Base-by-base conservation (phyloP, 2,888 invertebrate species). In the Idaea straminata region DNA sequence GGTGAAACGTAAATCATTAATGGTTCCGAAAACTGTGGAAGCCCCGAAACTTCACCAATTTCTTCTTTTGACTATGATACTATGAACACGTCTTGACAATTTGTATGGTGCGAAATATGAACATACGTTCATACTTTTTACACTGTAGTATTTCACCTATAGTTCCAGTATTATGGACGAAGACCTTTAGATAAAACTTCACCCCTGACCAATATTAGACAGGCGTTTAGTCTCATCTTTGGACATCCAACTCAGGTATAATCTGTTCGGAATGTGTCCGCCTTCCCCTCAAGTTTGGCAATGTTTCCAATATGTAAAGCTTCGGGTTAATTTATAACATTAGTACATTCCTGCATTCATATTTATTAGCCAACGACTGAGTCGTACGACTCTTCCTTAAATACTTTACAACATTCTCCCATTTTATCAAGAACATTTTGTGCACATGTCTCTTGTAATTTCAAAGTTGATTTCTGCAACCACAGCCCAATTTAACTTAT, bases 201-300 rank as follows among this genome's bases (percentile, higher is more conserved):
- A 13, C 47, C 13, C 47, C 47, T 47, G 7, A 47, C 47, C 47
- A 47, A 10, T 10, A 47, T 10, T 47, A 47, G 47, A 13, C 47
- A 10, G 47, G 13, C 47, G 47, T 13, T 13, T 13, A 47, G 13
- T 10, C 4, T 47, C 13, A 47, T 7, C 47, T 47, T 7, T 47
- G 47, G 47, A 47, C 47, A 47, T 13, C 47, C 47, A 47, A 47
- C 47, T 47, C 13, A 47, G 47, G 71, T 75, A 69, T 75, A 72
- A 77, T 83, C 83, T 83, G 83, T 76, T 77, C 84, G 91, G 91
- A 90, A 90, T 91, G 90, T 89, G 76, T 82, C 79, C 70, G 78
- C 81, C 77, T 81, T 78, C 25, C 77, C 74, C 75, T 74, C 76
- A 80, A 77, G 77, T 87, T 87, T 89, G 89, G 87, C 86, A 88